Evolutionary conservation across 1,140 invertebrate genomes (phyloP), one percentile per base, ranked within the genome.

Genomic region (Drosophila novamexicana): DNA sequence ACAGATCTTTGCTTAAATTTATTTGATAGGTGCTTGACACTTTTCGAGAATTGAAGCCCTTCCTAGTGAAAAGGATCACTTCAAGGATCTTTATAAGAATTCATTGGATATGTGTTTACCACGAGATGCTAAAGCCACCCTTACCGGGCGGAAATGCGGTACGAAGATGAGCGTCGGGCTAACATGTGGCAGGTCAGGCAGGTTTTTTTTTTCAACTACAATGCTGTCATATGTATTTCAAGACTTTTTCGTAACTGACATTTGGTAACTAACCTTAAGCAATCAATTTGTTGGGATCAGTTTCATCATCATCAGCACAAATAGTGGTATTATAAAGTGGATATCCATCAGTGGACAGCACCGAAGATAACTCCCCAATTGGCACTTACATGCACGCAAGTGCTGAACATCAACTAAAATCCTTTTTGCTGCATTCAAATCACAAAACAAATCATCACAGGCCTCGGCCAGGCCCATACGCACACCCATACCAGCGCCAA

Each of bases 381-480:
- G 54, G 22, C 73, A 75, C 47, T 75, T 65, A 65, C 8, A 22
- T 56, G 50, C 44, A 62, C 36, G 44, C 65, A 44, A 29, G 42
- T 36, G 81, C 53, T 56, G 45, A 45, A 62, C 56, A 61, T 61
- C 57, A 56, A 44, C 42, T 50, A 14, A 74, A 72, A 82, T 76
- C 45, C 66, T 66, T 64, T 29, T 78, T 54, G 40, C 18, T 67
- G 57, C 32, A 78, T 62, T 73, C 62, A 64, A 77, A 73, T 73
- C 68, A 68, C 42, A 59, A 78, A 75, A 79, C 65, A 86, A 86
- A 86, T 86, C 83, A 86, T 50, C 64, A 44, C 42, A 36, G 52
- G 22, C 22, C 22, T 22, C 22, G 22, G 22, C 22, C 22, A 22
- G 22, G n/a, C 14, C 45, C 10, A 50, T 68, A 18, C 42, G 32